phyloP scores from a whole-genome alignment of 2,113 vertebrate genomes.

The Myotis lucifugus region DNA sequence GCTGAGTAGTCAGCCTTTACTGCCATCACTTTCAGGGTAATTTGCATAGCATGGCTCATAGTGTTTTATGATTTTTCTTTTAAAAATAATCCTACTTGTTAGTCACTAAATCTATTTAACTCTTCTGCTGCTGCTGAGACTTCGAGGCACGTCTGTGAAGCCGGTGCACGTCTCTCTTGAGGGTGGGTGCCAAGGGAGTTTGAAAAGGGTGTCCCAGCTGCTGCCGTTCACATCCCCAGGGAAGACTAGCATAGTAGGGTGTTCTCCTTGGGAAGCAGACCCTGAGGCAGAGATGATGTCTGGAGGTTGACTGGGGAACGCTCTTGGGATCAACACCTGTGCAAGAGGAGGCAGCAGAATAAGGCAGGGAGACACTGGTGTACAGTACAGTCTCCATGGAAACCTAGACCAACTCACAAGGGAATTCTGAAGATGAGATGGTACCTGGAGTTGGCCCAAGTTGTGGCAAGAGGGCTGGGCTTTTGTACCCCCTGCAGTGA shows the following conservation, averaged over 20 bases:
- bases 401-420: background rate
- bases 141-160: background rate
- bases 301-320: background rate
- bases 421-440: background rate
- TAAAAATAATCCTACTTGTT: conserved; percentile 69
- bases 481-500: background rate
- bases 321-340: background rate
- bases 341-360: background rate
- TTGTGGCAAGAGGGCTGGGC: background rate
- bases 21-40: conserved; percentile 19
- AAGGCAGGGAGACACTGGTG: background rate
- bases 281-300: background rate
- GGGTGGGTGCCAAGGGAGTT: background rate
- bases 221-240: too few relatives aligned
- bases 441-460: background rate
- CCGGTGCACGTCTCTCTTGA: background rate
- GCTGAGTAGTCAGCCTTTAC: conserved; percentile 69
- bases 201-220: background rate
- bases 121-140: background rate
- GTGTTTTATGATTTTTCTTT: conserved; percentile 71
- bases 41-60: conserved; percentile 62
- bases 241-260: background rate
- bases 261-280: background rate
- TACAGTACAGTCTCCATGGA: background rate
- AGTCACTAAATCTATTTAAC: conserved; percentile 69